Percentiles rank a stretch among this genome's conserved stretches.
phyloP scores from a whole-genome alignment of 2,888 invertebrate genomes.

The Stenchaetothrips biformis region DNA sequence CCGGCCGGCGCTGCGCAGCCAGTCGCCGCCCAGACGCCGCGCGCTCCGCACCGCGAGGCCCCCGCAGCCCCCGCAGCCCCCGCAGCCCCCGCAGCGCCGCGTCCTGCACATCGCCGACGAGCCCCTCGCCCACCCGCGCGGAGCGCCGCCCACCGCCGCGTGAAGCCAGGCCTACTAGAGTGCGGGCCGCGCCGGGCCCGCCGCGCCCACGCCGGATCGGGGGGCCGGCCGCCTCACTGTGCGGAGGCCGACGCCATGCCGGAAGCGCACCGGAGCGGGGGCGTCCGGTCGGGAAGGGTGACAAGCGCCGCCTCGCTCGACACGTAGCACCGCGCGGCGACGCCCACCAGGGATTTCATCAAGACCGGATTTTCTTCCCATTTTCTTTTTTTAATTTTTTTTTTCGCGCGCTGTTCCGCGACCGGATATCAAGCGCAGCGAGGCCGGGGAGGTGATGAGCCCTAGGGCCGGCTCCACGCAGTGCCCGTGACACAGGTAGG shows the following conservation, averaged over 20 bases:
- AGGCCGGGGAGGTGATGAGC: too few relatives aligned
- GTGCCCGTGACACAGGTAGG: too few relatives aligned
- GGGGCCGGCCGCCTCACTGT: not conserved
- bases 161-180: too few relatives aligned
- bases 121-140: too few relatives aligned
- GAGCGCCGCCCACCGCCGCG: too few relatives aligned
- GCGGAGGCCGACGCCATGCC: not conserved
- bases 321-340: not conserved
- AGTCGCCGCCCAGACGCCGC: conserved; percentile 12
- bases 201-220: not conserved
- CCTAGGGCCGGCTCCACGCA: too few relatives aligned
- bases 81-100: not conserved
- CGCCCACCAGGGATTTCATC: not conserved
- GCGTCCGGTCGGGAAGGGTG: not conserved
- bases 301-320: not conserved
- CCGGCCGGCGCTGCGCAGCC: not conserved
- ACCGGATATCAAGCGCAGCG: too few relatives aligned
- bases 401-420: not conserved
- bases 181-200: not conserved
- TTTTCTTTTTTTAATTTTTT: not conserved
- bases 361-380: not conserved
- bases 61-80: not conserved
- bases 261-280: not conserved
- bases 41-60: not conserved
- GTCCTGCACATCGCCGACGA: too few relatives aligned